These are phyloP conservation scores for Megalurothrips usitatus DNA, from an alignment of 2,888 invertebrate genomes.

Conservation along the genomic window DNA sequence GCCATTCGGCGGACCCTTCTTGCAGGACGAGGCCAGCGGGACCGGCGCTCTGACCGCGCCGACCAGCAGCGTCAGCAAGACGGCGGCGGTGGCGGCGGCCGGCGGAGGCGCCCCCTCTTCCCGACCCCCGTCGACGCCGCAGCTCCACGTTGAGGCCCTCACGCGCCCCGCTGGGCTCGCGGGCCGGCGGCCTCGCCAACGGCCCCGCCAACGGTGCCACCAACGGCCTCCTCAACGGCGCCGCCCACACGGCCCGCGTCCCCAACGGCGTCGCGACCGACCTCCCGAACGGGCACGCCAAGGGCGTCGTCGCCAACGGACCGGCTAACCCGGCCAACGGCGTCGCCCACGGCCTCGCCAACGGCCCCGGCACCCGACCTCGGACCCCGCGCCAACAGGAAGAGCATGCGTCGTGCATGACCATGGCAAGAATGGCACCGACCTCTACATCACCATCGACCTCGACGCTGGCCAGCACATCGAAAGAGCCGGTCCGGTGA, in stretches of 20 bases:
- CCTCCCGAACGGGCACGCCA: not conserved
- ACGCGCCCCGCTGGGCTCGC: not conserved
- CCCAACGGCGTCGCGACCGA: not conserved
- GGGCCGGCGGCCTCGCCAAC: conserved; percentile 6
- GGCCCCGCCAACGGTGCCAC: conserved; percentile 1
- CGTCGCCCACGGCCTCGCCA: not conserved
- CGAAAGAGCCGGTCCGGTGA: not conserved
- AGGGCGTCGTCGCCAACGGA: not conserved
- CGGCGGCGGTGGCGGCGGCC: too few relatives aligned
- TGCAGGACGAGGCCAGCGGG: not conserved
- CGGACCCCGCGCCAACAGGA: not conserved
- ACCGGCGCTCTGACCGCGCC: not conserved
- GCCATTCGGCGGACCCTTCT: not conserved
- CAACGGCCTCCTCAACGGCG: not conserved
- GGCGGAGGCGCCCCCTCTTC: too few relatives aligned
- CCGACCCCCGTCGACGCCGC: not conserved
- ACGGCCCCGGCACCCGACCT: not conserved
- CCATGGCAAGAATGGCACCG: not conserved
- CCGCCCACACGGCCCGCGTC: not conserved
- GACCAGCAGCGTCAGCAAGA: not conserved
- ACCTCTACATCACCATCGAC: not conserved
- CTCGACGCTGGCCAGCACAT: not conserved
- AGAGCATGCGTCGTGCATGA: not conserved
- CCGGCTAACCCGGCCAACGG: not conserved
- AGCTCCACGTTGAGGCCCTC: conserved; percentile 3